phyloP scores from a whole-genome alignment of 1,140 invertebrate species.

The Ceratoteleas bidentatus region DNA sequence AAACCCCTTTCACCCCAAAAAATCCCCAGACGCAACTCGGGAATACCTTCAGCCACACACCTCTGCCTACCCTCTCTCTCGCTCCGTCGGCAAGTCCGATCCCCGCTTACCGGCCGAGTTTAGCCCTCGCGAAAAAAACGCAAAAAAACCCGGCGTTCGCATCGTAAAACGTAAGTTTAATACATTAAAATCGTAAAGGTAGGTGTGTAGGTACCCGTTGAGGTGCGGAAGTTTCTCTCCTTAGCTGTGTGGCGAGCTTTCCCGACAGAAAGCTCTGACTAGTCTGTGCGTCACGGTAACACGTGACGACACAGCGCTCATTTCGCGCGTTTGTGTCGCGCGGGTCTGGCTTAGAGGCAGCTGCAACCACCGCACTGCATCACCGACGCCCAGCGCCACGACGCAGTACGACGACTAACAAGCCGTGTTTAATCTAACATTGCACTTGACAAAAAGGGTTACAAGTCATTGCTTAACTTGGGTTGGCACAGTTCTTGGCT shows the following conservation, averaged over 20 bases:
- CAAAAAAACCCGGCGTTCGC: not conserved
- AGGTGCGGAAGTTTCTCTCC: slow-evolving; percentile 80
- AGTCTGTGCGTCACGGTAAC: slow-evolving; percentile 76
- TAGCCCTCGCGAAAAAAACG: not conserved
- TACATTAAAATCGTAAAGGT: slow-evolving; percentile 74
- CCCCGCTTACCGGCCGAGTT: too few relatives aligned
- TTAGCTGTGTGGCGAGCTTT: slow-evolving; percentile 77
- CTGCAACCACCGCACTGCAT: slow-evolving; percentile 81
- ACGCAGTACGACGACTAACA: slow-evolving; percentile 81
- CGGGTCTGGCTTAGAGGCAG: slow-evolving; percentile 75
- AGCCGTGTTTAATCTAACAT: slow-evolving; percentile 76
- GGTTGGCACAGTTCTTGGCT: slow-evolving; percentile 59
- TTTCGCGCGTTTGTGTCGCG: slow-evolving; percentile 72
- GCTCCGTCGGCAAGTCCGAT: too few relatives aligned
- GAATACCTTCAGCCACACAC: too few relatives aligned
- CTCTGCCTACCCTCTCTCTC: too few relatives aligned
- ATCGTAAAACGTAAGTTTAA: slow-evolving; percentile 55
- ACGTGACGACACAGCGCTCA: slow-evolving; percentile 73
- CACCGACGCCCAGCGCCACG: slow-evolving; percentile 80
- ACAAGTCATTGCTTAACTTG: slow-evolving; percentile 56
- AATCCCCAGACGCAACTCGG: too few relatives aligned
- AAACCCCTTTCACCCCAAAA: too few relatives aligned
- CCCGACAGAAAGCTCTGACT: slow-evolving; percentile 77
- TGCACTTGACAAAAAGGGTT: slow-evolving; percentile 75
- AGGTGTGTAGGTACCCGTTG: slow-evolving; percentile 80